Base-by-base conservation (phyloP, 2,888 invertebrate species). In the Mimumesa dahlbomi region DNA sequence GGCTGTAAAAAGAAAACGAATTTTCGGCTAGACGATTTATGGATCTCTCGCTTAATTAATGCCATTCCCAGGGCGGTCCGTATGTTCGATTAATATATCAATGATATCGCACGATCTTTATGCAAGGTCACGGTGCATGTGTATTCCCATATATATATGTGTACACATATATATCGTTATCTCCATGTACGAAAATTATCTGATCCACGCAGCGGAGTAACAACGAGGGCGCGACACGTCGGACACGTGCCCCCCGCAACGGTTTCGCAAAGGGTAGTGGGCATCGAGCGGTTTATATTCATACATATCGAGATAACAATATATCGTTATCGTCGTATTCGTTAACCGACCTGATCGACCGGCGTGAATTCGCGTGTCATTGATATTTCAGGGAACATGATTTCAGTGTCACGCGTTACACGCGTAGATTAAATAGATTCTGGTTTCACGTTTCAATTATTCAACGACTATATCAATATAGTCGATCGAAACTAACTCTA, bases 161-260 rank as follows among this genome's bases (percentile, higher is more conserved):
- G 48, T 57, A 36, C 52, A 50, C 46, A 45, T 25, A 42, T 43
- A 40, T 57, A 53, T 22, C 42, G 50, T 48, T 77, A 77, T 76
- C 76, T 66, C 67, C 59, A 56, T 57, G 68, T 63, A 79, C 66
- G 72, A 79, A 75, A 77, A 73, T 79, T 79, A 79, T 79, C 79
- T 69, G 79, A 79, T 79, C 77, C 72, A 69, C 64, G 66, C 49
- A 56, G 69, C 59, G 50, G 58, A 57, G 69, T 69, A 79, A 79
- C 79, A 77, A 79, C 77, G 79, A 66, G 79, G 79, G 79, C 79
- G 79, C 79, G 79, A 79, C 77, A 73, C 74, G 62, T 59, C 73
- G 73, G 79, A 75, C 79, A 79, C 79, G 79, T 79, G 79, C 64
- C 77, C 64, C 40, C 73, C 52, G 49, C 14, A n/a, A 59, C 50